Base-by-base conservation (phyloP, 2,888 invertebrate species). In the Ennomos quercinarius region DNA sequence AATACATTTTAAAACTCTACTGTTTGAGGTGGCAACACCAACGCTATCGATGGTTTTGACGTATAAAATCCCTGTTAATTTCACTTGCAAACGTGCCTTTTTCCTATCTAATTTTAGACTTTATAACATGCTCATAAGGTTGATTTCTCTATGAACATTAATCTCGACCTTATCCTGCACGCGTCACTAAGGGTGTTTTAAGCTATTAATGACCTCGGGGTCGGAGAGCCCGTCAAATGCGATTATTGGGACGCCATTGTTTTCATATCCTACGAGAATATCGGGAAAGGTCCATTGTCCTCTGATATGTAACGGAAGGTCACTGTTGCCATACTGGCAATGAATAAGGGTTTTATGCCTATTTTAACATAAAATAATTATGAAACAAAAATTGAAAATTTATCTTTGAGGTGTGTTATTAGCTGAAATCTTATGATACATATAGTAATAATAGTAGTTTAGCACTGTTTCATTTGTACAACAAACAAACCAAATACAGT, bases 221-320 rank as follows among this genome's bases (percentile, higher is more conserved):
- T 50, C 50, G 41, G 50, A 39, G 44, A 37, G 59, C 57, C 68
- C 62, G 68, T 70, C 68, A 67, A 67, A 71, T 64, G 50, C 61
- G 70, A 72, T 72, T 70, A 71, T 66, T 66, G 68, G 68, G 61
- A 61, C 47, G 68, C 65, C 53, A 70, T 71, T 71, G 71, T 73
- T 69, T 66, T 56, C 63, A 61, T 61, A 65, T 61, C 64, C 59
- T 58, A 41, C 13, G 42, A 27, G 47, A 42, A 9, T 54, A 46
- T 49, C 37, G 45, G 40, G 34, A 39, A 11, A 45, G 41, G 27
- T 36, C 49, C 13, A 59, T 59, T 52, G 37, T 58, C 8, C 11
- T 13, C 34, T 10, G 11, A 50, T 48, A 46, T 51, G 51, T 34
- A 11, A 52, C 44, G 0, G 27, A 27, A 27, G 27, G 27, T 27